phyloP scores from a whole-genome alignment of 2,888 invertebrate genomes.

The Tipula lateralis region DNA sequence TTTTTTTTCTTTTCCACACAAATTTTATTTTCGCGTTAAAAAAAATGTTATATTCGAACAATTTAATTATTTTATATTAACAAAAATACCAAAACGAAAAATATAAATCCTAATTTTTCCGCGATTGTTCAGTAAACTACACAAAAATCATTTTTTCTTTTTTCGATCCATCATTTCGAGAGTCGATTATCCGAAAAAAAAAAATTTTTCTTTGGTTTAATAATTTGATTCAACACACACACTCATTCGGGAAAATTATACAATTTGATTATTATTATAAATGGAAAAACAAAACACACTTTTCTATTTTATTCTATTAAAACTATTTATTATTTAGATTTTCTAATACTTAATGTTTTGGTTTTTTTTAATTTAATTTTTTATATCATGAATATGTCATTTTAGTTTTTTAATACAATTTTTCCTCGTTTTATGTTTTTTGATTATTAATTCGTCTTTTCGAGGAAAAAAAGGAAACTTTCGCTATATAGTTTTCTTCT shows the following conservation, averaged over 20 bases:
- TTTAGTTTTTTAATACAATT: slow-evolving; percentile 3
- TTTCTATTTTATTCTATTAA: background rate
- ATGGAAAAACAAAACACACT: background rate
- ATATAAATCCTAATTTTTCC: background rate
- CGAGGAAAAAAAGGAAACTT: background rate
- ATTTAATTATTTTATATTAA: background rate
- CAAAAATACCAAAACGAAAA: background rate
- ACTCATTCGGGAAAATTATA: background rate
- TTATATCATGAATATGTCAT: slow-evolving; percentile 30
- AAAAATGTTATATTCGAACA: background rate
- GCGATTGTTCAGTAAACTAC: background rate
- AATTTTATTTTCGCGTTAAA: background rate
- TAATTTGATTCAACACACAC: background rate
- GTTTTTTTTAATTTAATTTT: slow-evolving; percentile 24
- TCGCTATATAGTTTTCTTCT: background rate
- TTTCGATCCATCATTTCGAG: slow-evolving; percentile 7
- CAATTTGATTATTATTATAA: background rate
- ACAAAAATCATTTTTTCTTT: slow-evolving; percentile 19
- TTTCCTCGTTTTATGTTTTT: background rate
- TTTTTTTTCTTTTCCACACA: background rate
- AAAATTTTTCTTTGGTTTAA: background rate
- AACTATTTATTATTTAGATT: slow-evolving; percentile 14
- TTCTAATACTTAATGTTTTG: background rate
- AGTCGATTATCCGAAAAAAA: background rate
- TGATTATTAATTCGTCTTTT: background rate